Percentiles rank a stretch among this genome's conserved stretches.
These are phyloP conservation scores for Chaetogeoica ovagalla DNA, from an alignment of 2,888 invertebrate species.

Conservation along the genomic window DNA sequence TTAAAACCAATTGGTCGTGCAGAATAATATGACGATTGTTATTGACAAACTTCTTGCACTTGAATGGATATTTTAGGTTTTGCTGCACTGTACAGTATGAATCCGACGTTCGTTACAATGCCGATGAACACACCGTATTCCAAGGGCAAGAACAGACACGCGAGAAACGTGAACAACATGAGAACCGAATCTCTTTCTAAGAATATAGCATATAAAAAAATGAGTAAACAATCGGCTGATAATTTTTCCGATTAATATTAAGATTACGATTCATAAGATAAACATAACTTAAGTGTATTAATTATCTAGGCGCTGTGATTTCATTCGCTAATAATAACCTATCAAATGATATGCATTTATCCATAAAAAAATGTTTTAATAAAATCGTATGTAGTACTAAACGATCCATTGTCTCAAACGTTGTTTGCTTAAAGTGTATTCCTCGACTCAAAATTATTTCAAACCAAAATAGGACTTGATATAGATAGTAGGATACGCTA, in stretches of 20 bases:
- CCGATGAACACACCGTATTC: slow-evolving; percentile 87
- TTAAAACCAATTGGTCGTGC: slow-evolving; percentile 22
- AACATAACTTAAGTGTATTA: too few species aligned
- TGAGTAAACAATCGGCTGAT: not conserved
- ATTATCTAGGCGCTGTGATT: too few species aligned
- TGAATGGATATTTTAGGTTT: slow-evolving; percentile 82
- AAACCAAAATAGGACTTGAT: too few species aligned
- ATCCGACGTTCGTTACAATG: slow-evolving; percentile 77
- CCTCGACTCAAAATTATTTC: too few species aligned
- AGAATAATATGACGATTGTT: not conserved
- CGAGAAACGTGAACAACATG: slow-evolving; percentile 79
- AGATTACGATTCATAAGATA: too few species aligned
- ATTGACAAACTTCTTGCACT: slow-evolving; percentile 66
- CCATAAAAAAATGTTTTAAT: too few species aligned
- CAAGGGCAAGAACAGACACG: slow-evolving; percentile 79
- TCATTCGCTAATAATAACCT: too few species aligned
- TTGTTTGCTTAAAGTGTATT: too few species aligned
- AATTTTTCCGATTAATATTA: not conserved
- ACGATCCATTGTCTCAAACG: too few species aligned
- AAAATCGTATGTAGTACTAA: too few species aligned
- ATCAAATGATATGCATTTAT: too few species aligned
- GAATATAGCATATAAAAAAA: slow-evolving; percentile 54
- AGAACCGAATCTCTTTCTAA: slow-evolving; percentile 84
- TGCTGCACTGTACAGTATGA: slow-evolving; percentile 84
- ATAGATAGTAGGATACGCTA: too few species aligned